Evolutionary conservation across 1,140 invertebrate species (phyloP).

Genomic region (Zaprionus ghesquierei): DNA sequence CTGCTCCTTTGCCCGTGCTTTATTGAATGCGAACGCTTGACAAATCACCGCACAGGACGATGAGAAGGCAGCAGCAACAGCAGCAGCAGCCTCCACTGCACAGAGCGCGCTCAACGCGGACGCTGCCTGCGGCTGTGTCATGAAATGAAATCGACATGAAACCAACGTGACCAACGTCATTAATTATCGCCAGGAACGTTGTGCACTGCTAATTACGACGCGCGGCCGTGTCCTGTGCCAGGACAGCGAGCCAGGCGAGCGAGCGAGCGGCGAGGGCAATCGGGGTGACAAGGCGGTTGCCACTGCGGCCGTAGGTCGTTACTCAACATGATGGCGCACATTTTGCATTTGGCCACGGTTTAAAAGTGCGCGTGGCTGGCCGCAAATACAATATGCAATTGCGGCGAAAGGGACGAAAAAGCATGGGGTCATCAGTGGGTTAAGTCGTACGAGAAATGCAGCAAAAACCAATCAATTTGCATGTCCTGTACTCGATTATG

Average conservation of each 20-base stretch:
- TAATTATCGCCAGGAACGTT: conserved; percentile 75
- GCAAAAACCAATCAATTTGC: background rate
- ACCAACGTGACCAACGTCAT: conserved; percentile 80
- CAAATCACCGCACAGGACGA: conserved; percentile 60
- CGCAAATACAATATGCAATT: conserved; percentile 60
- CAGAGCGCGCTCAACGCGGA: background rate
- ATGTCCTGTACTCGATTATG: background rate
- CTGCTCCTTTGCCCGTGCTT: conserved; percentile 48
- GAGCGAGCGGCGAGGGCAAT: background rate
- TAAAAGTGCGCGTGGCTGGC: conserved; percentile 64
- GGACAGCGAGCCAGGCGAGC: background rate
- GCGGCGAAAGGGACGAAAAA: background rate
- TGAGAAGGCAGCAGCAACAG: background rate
- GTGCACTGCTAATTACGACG: conserved; percentile 73
- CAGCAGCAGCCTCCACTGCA: background rate
- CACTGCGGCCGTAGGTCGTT: conserved; percentile 18
- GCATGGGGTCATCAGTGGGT: background rate
- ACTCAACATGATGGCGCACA: conserved; percentile 69
- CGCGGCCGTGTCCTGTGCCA: conserved; percentile 40
- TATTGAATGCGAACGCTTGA: conserved; percentile 72
- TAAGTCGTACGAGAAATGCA: background rate
- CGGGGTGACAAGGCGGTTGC: background rate
- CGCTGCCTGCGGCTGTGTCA: conserved; percentile 64
- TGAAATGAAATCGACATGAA: conserved; percentile 81
- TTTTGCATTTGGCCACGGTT: conserved; percentile 67